Evolutionary conservation across 2,888 invertebrate species (phyloP).

Genomic region (Rhaphigaster nebulosa): DNA sequence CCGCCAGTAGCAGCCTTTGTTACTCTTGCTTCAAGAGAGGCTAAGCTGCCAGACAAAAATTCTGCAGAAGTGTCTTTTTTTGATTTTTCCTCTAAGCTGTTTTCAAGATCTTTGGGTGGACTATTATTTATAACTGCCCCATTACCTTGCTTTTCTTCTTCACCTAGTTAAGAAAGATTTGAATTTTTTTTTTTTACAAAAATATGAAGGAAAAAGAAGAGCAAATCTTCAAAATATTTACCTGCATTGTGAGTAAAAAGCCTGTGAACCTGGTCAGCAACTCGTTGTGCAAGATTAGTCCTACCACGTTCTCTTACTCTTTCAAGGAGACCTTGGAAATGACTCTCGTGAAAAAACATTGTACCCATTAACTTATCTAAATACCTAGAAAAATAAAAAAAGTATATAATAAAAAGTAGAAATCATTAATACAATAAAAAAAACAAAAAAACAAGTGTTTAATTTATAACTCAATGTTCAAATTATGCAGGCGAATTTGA

Average conservation of each 20-base stretch:
- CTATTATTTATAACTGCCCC: neutral
- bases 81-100: constrained; percentile 60
- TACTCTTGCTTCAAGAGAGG: constrained; percentile 64
- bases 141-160: constrained; percentile 48
- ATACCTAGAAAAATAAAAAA: constrained; percentile 71
- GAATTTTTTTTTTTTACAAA: neutral
- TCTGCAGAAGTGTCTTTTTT: constrained; percentile 62
- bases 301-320: constrained; percentile 82
- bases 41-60: constrained; percentile 65
- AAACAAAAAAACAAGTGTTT: neutral
- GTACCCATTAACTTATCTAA: constrained; percentile 89
- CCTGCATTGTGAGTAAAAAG: constrained; percentile 63
- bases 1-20: constrained; percentile 59
- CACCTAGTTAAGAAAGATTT: neutral
- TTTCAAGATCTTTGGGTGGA: constrained; percentile 48
- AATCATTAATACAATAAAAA: neutral
- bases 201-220: neutral
- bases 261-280: constrained; percentile 78
- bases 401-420: neutral
- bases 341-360: constrained; percentile 85
- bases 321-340: constrained; percentile 82
- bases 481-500: neutral
- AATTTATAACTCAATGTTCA: neutral
- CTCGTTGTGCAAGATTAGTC: constrained; percentile 77
- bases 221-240: neutral